Conservation (phyloP, 2,888 invertebrate species). For the Poecilobothrus nobilitatus region DNA sequence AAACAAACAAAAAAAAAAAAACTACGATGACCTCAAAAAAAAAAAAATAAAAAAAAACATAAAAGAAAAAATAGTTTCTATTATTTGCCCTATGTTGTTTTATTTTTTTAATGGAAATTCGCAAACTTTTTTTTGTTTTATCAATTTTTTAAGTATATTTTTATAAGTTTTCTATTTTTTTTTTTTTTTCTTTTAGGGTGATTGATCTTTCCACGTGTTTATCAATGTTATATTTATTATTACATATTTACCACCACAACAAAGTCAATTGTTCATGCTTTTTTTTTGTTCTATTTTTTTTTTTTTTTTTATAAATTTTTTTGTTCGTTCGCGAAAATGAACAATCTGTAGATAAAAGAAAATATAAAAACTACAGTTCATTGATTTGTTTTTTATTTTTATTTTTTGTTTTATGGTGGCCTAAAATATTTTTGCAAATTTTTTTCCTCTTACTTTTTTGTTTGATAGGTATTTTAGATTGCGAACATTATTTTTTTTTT, state of each 20-base stretch:
- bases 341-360: not conserved
- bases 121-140: not conserved
- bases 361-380: not conserved
- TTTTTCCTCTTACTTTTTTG: too few species aligned
- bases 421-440: not conserved
- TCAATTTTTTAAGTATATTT: not conserved
- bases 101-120: not conserved
- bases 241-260: not conserved
- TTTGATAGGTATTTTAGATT: too few species aligned
- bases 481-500: too few species aligned
- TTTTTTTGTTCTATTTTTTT: not conserved
- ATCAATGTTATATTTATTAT: not conserved
- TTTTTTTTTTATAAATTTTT: not conserved
- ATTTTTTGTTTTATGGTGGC: too few species aligned
- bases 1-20: too few species aligned
- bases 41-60: too few species aligned
- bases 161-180: not conserved
- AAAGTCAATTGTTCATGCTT: not conserved
- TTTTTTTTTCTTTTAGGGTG: not conserved
- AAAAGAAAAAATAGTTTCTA: too few species aligned
- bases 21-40: too few species aligned
- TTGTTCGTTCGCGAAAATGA: too few species aligned
- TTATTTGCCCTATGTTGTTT: too few species aligned
- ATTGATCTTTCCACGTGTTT: not conserved
- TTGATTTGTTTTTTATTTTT: not conserved